Evolutionary conservation across 2,888 invertebrate species (phyloP).

Genomic region (Galeopsomyia nigrocyanea): DNA sequence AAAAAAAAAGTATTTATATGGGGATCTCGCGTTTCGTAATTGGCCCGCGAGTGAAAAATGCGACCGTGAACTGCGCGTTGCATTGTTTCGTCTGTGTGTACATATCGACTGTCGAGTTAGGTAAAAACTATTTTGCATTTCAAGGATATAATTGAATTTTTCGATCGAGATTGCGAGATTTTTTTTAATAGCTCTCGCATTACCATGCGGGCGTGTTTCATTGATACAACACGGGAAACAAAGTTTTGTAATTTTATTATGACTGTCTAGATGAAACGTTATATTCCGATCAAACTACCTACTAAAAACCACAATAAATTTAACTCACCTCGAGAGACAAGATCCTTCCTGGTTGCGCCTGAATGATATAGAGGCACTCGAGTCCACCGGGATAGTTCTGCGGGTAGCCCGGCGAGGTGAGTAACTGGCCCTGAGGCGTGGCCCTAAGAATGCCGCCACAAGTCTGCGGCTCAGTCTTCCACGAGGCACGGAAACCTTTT

Average conservation of each 20-base stretch:
- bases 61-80: no score
- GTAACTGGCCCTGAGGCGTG: conserved; percentile 88
- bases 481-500: conserved; percentile 92
- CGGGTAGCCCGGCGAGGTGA: conserved; percentile 93
- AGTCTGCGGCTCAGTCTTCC: conserved; percentile 94
- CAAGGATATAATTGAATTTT: not conserved
- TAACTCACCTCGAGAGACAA: conserved; percentile 84
- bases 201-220: not conserved
- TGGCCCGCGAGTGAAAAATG: no score
- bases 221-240: not conserved
- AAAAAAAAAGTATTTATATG: conserved; percentile 7
- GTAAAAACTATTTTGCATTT: not conserved
- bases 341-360: conserved; percentile 90
- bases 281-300: not conserved
- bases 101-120: not conserved
- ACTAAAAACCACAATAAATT: no score
- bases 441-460: conserved; percentile 92
- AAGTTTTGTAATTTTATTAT: conserved; percentile 6
- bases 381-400: conserved; percentile 95
- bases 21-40: not conserved
- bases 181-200: no score
- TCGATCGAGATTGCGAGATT: not conserved
- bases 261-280: not conserved
- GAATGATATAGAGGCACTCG: conserved; percentile 93
- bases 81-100: no score